Percentiles rank a stretch among this genome's conserved stretches.
Conservation (phyloP, 2,888 invertebrate species). For the Phengaris alcon region DNA sequence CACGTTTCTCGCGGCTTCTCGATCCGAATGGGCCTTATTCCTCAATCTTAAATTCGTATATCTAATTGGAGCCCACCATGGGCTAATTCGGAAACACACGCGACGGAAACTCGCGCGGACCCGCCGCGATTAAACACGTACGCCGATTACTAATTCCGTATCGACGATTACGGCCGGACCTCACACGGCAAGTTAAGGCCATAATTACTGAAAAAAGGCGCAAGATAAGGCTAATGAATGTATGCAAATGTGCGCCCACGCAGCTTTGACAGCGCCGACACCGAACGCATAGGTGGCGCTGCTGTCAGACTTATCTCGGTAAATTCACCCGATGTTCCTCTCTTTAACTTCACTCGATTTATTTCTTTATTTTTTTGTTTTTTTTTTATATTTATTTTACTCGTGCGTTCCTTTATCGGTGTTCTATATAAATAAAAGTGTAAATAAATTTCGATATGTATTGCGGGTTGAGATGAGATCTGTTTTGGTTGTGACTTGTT, state of each 20-base stretch:
- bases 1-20: background rate
- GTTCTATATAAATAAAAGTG: background rate
- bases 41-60: constrained; percentile 4
- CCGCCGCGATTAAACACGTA: constrained; percentile 1
- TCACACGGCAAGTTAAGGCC: constrained; percentile 43
- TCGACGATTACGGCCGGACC: constrained; percentile 39
- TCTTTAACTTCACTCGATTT: constrained; percentile 12
- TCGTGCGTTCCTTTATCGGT: background rate
- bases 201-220: constrained; percentile 46
- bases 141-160: constrained; percentile 38
- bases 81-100: background rate
- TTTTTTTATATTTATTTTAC: background rate
- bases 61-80: background rate
- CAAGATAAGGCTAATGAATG: constrained; percentile 43
- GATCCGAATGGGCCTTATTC: background rate
- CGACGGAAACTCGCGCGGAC: too few species aligned
- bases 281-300: constrained; percentile 15
- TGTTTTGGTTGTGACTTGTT: too few species aligned
- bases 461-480: background rate
- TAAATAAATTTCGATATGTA: background rate
- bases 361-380: background rate
- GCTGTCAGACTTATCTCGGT: constrained; percentile 8
- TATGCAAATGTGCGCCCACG: constrained; percentile 50
- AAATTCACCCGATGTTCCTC: background rate
- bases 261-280: constrained; percentile 39